phyloP scores from a whole-genome alignment of 2,888 invertebrate species.

The Drosophila affinis region DNA sequence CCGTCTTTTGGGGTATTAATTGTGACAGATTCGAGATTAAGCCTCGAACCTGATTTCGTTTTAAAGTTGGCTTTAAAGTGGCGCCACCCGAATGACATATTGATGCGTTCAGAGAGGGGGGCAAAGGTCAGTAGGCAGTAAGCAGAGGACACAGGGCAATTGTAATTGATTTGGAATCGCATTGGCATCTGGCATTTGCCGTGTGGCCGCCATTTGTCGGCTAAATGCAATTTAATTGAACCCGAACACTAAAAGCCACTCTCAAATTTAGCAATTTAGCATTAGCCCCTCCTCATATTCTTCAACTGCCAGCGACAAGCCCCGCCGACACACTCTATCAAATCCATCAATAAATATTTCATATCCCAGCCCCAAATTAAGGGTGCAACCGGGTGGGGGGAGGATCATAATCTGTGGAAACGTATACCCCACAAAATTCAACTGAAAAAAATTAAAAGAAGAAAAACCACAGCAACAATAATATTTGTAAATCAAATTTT shows the following conservation, averaged over 20 bases:
- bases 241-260: slow-evolving; percentile 5
- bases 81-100: slow-evolving; percentile 12
- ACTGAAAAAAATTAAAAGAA: background rate
- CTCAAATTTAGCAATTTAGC: background rate
- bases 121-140: background rate
- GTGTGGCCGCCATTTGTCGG: background rate
- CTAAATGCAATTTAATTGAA: slow-evolving; percentile 23
- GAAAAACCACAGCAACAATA: slow-evolving; percentile 1
- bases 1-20: slow-evolving; percentile 58
- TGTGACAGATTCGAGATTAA: slow-evolving; percentile 72
- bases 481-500: slow-evolving; percentile 46
- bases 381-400: background rate
- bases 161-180: slow-evolving; percentile 24
- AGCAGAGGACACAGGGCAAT: background rate
- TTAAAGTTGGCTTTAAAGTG: slow-evolving; percentile 24
- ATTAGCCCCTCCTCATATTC: background rate
- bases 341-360: background rate
- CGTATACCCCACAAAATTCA: background rate
- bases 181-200: slow-evolving; percentile 1
- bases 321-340: background rate
- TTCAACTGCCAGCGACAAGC: no score
- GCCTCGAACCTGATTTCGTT: slow-evolving; percentile 26
- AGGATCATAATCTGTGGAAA: background rate
- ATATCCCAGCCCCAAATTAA: background rate
- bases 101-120: slow-evolving; percentile 11